Evolutionary conservation across 2,113 vertebrate species (phyloP).

Genomic region (Epinephelus lanceolatus): DNA sequence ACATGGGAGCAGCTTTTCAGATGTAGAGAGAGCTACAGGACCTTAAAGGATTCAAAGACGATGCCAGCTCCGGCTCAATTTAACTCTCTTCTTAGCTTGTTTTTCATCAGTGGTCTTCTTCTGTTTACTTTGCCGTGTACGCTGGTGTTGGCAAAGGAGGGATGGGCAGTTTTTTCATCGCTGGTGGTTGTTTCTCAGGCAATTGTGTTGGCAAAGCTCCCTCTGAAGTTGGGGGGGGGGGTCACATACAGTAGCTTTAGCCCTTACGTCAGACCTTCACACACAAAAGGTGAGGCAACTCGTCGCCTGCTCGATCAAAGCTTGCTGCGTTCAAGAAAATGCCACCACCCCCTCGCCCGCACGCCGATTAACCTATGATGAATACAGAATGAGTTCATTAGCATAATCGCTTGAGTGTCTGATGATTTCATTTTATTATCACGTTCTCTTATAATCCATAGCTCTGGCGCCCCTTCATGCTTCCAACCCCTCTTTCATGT

Average conservation of each 20-base stretch:
- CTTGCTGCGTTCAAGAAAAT: constrained; percentile 60
- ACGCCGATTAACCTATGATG: constrained; percentile 71
- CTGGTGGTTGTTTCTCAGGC: no score
- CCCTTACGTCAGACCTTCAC: not conserved
- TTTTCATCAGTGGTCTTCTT: no score
- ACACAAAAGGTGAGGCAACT: constrained; percentile 30
- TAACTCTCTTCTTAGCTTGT: no score
- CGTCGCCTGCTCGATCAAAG: constrained; percentile 48
- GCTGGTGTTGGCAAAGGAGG: no score
- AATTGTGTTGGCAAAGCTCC: no score
- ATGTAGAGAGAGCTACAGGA: no score
- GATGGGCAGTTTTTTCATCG: no score
- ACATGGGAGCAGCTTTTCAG: no score
- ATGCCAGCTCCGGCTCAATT: no score
- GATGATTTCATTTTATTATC: constrained; percentile 81
- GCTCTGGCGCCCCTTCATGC: constrained; percentile 45
- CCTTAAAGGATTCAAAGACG: no score
- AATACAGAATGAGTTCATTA: constrained; percentile 77
- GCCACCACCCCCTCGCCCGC: constrained; percentile 42
- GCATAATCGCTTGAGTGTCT: constrained; percentile 79
- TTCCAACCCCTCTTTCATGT: constrained; percentile 71
- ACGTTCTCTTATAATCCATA: constrained; percentile 74
- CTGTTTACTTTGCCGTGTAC: no score
- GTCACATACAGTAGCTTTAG: not conserved
- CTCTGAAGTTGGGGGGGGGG: no score